Base-by-base conservation (phyloP, 2,797 vertebrate species). In the Acropternis orthonyx region DNA sequence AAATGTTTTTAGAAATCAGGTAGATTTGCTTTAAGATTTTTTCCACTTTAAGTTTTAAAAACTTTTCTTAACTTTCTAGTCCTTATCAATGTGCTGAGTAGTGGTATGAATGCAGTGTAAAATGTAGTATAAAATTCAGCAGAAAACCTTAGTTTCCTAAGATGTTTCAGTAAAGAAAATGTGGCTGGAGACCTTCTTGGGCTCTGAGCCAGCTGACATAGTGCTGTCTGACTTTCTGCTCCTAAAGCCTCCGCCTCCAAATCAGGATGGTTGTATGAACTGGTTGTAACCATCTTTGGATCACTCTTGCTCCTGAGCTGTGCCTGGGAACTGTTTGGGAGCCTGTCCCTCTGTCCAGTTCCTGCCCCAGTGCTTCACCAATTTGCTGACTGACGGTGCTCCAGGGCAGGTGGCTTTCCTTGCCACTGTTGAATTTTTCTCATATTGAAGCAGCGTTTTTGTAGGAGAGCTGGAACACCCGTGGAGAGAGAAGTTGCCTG, bases 301-400 rank as follows among this genome's bases (percentile, higher is more conserved):
- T 9, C 30, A 37, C 36, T 26, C 24, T 63, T 4, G 2, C 43
- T 43, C n/a, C 39, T 82, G 66, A 75, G 32, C 20, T 14, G 11
- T 24, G 17, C 39, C 49, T 58, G 32, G 61, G 32, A 71, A 58
- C 78, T 79, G 27, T 41, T 5, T 78, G 46, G 48, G 15, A 75
- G 6, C 6, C 3, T 10, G 10, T 28, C 30, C 14, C 3, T 0
- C 1, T 19, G 28, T 13, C 19, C 37, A 52, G 0, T 17, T 66
- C 43, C 72, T 68, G 28, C 39, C 8, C 30, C 7, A 8, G 5
- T 32, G 7, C 62, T 58, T 78, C 24, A 39, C 5, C 21, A 4
- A 2, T 51, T 75, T 89, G 26, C 80, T 65, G 41, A 54, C 56
- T 7, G 7, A 13, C 74, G 49, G 32, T 1, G 2, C 32, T 51